Conservation (phyloP, 2,888 invertebrate genomes). For the Trissoscelio sp. region DNA sequence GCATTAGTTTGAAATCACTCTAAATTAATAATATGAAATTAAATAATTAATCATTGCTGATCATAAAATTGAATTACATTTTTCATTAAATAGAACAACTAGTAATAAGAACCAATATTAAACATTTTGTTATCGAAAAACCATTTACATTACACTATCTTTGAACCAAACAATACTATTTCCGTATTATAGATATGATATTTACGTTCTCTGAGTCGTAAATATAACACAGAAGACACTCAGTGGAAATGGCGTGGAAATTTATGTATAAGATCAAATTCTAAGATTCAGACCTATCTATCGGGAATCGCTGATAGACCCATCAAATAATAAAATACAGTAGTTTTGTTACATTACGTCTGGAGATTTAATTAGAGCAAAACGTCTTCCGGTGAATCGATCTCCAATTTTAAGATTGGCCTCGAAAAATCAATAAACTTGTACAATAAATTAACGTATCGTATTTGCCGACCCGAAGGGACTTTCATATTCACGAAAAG, state of each 20-base stretch:
- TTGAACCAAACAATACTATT: constrained; percentile 39
- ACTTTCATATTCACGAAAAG: constrained; percentile 18
- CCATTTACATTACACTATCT: constrained; percentile 42
- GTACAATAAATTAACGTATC: neutral
- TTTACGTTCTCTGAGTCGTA: constrained; percentile 44
- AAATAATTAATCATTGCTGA: no score
- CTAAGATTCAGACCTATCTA: constrained; percentile 22
- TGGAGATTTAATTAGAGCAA: constrained; percentile 21
- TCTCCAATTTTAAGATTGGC: constrained; percentile 18
- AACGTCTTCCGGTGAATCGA: neutral
- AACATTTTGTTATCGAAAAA: constrained; percentile 37
- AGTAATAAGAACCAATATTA: constrained; percentile 17
- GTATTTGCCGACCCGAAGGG: neutral
- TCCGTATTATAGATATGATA: constrained; percentile 45
- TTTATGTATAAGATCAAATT: constrained; percentile 39
- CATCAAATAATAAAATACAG: constrained; percentile 20
- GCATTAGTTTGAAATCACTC: no score
- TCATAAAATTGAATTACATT: no score
- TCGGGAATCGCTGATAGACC: constrained; percentile 11
- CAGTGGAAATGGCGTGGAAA: constrained; percentile 32
- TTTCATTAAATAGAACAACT: neutral
- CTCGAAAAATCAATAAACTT: constrained; percentile 27
- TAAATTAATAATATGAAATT: no score
- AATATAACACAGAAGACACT: constrained; percentile 34
- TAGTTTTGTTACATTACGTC: neutral